These are phyloP conservation scores for Drosophila tropicalis DNA, from an alignment of 1,140 invertebrate genomes.

Conservation along the genomic window DNA sequence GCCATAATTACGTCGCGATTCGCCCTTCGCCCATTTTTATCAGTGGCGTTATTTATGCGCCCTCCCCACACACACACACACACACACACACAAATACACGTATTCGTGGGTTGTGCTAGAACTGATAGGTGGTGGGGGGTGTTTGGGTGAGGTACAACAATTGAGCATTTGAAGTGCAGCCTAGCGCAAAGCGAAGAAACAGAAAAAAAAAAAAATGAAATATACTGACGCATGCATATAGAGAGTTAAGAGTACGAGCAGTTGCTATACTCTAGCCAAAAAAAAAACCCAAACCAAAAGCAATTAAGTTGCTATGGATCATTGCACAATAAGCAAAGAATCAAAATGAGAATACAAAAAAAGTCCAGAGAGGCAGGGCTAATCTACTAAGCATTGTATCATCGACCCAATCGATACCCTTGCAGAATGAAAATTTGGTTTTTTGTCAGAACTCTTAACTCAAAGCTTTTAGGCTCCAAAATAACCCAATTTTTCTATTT, in stretches of 20 bases:
- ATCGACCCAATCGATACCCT: neutral
- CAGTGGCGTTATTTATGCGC: constrained; percentile 75
- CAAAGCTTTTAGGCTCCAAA: too few relatives aligned
- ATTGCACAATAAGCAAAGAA: constrained; percentile 81
- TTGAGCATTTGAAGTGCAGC: constrained; percentile 74
- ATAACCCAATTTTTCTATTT: too few relatives aligned
- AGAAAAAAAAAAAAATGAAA: constrained; percentile 20
- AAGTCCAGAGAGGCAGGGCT: constrained; percentile 8
- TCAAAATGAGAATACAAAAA: constrained; percentile 49
- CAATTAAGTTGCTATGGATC: constrained; percentile 81
- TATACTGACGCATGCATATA: constrained; percentile 16
- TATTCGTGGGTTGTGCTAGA: constrained; percentile 11
- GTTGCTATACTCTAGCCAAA: constrained; percentile 56
- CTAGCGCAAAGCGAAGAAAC: constrained; percentile 71
- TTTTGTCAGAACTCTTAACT: too few relatives aligned
- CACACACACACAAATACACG: constrained; percentile 31
- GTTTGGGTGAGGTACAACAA: constrained; percentile 54
- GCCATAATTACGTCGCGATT: constrained; percentile 60
- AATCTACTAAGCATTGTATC: neutral
- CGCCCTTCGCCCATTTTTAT: constrained; percentile 79
- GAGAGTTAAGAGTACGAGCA: constrained; percentile 21
- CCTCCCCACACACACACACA: constrained; percentile 37
- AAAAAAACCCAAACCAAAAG: constrained; percentile 69
- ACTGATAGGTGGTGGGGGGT: neutral
- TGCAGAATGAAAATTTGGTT: neutral